Percentiles rank a stretch among this genome's conserved stretches.
Conservation (phyloP, 92 coral and sea anemone species). For the Pocillopora grandis region DNA sequence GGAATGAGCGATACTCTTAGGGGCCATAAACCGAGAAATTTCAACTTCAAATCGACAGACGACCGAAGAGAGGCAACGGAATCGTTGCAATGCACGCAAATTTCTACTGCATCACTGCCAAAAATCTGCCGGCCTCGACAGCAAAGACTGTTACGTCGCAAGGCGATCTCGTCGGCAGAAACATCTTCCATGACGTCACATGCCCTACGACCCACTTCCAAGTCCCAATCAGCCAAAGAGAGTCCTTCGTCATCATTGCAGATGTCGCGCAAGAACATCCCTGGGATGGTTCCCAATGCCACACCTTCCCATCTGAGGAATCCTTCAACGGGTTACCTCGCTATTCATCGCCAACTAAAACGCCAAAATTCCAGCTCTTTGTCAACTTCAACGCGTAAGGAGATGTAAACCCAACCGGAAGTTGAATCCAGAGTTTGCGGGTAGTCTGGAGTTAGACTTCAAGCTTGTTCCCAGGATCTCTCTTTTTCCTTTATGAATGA, state of each 20-base stretch:
- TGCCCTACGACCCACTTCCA: neutral
- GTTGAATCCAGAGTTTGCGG: too few relatives aligned
- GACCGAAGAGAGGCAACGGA: too few relatives aligned
- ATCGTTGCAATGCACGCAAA: too few relatives aligned
- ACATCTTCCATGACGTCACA: neutral
- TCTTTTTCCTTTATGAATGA: too few relatives aligned
- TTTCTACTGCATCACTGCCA: too few relatives aligned
- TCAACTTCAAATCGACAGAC: neutral
- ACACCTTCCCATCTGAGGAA: neutral
- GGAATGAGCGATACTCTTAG: neutral
- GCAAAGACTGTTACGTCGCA: too few relatives aligned
- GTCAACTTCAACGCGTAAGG: neutral
- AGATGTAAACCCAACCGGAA: neutral
- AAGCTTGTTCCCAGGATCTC: too few relatives aligned
- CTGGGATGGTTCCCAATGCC: neutral
- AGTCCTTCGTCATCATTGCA: neutral
- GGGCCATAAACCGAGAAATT: neutral
- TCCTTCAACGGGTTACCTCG: slow-evolving; percentile 1
- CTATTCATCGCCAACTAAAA: neutral
- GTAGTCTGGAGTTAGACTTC: too few relatives aligned
- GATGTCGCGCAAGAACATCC: neutral
- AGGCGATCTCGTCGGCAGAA: neutral
- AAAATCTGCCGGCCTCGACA: too few relatives aligned
- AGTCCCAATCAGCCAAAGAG: neutral
- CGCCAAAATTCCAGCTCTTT: neutral